These are phyloP conservation scores for Apamea sordens DNA, from an alignment of 2,888 invertebrate species.

Conservation along the genomic window DNA sequence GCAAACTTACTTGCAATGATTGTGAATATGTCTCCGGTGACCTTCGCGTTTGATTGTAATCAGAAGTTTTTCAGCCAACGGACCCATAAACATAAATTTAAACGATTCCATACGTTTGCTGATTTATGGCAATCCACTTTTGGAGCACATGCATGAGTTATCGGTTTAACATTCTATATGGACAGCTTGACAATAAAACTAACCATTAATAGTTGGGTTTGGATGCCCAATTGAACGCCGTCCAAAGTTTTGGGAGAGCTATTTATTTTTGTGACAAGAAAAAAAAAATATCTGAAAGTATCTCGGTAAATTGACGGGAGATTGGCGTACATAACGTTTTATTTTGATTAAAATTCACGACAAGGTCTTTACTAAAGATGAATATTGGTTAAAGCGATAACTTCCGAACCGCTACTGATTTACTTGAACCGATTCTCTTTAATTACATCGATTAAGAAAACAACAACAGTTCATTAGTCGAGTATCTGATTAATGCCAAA, in stretches of 20 bases:
- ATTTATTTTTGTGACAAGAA: conserved; percentile 13
- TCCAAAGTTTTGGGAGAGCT: conserved; percentile 26
- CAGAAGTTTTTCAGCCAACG: conserved; percentile 42
- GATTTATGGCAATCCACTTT: conserved; percentile 55
- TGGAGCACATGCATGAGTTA: conserved; percentile 46
- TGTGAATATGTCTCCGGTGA: conserved; percentile 36
- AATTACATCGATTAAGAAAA: not conserved
- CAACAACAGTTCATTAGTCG: not conserved
- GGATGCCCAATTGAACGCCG: conserved; percentile 28
- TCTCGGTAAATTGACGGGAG: conserved; percentile 10
- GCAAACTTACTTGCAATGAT: conserved; percentile 39
- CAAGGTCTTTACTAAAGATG: not conserved
- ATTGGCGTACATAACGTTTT: not conserved
- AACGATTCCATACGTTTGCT: conserved; percentile 50
- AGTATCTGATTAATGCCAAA: not conserved
- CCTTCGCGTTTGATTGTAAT: conserved; percentile 59
- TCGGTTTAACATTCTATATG: conserved; percentile 46
- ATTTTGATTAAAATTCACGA: conserved; percentile 17
- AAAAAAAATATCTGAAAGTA: conserved; percentile 11
- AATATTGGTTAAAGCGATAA: not conserved
- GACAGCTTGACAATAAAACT: conserved; percentile 50
- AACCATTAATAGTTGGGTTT: conserved; percentile 35
- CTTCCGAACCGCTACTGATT: not conserved
- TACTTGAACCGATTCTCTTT: not conserved
- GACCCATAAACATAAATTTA: conserved; percentile 45